Evolutionary conservation across 2,888 invertebrate species (phyloP), one percentile per base, ranked within the genome.

Genomic region (Drosophila glabriapex): DNA sequence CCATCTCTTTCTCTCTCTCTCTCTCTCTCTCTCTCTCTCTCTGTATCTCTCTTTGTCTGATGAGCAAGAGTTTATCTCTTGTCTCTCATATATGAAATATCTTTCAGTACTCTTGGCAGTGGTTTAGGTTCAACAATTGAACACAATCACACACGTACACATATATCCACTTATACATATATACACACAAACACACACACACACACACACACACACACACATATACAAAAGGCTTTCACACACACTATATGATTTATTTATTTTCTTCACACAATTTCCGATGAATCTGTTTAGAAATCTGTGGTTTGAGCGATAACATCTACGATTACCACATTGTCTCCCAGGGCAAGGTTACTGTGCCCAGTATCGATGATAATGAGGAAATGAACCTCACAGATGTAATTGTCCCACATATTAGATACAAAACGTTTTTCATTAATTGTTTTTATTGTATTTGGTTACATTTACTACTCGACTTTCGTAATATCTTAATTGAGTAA

Each of bases 261-360:
- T 41, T 62, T 58, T 62, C 58, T 62, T n/a, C 55, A 56, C 56
- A 56, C 31, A 69, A 68, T 56, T 75, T 73, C 43, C 61, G 58
- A 53, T 50, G 53, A 60, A 81, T 80, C 73, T 68, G 79, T 89
- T 78, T 91, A 93, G 93, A 89, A 3, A 28, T 49, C 83, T 96
- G 97, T 95, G 94, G 96, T 93, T 95, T 98, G 94, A 95, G 95
- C 93, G 95, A 97, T 94, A 96, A 97, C 95, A 94, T 97, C 94
- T 94, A 95, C 94, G 97, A 97, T 94, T 98, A 98, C 95, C 94
- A 96, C 95, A 97, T 97, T 96, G 95, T 98, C 94, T 96, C 98
- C 94, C 98, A 99, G 95, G 98, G 98, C 94, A 98, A 97, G 95
- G 96, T 96, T 91, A 96, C 97, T 91, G 98, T 99, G 93, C 97